Base-by-base conservation (phyloP, 1,140 invertebrate genomes). In the Mercenaria mercenaria region DNA sequence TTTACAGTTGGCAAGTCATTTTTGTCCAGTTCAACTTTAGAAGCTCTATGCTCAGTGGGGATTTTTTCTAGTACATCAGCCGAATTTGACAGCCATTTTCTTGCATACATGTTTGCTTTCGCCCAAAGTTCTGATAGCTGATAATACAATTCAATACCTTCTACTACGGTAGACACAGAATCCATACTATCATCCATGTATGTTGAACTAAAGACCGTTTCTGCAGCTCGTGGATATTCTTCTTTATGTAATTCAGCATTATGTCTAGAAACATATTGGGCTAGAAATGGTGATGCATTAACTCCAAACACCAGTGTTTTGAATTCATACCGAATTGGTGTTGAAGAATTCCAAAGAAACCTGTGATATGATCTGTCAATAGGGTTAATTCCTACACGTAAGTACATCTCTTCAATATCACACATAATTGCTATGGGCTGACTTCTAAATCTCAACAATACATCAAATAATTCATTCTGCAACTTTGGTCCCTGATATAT, bases 401-500 rank as follows among this genome's bases (percentile, higher is more conserved):
- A 41, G 52, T 84, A 91, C 90, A 92, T 92, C 72, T 92, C 87
- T 39, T 67, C 32, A 0, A 92, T 91, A 37, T 92, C 89, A 67
- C 90, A 82, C 0, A 82, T 59, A 13, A 93, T 34, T 4, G 88
- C 92, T 1, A 94, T 79, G 34, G 52, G 59, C 15, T 90, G 10
- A 15, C 69, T 50, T 10, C 93, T 79, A 88, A 94, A 94, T 50
- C 91, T 59, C 0, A 93, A 34, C 18, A 94, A 64, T 0, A 93
- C 89, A 56, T 50, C 81, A 61, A 91, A 82, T 20, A 93, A 50
- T 37, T 86, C 79, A 67, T 59, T 93, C 92, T 96, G 95, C 0
- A 96, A 59, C 77, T 94, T 94, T 29, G 96, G 95, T 0, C 94
- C 94, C 23, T 39, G 34, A 23, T 91, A 34, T 43, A 94, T 76